Evolutionary conservation across 2,113 vertebrate species (phyloP).

Genomic region (Etheostoma cragini): DNA sequence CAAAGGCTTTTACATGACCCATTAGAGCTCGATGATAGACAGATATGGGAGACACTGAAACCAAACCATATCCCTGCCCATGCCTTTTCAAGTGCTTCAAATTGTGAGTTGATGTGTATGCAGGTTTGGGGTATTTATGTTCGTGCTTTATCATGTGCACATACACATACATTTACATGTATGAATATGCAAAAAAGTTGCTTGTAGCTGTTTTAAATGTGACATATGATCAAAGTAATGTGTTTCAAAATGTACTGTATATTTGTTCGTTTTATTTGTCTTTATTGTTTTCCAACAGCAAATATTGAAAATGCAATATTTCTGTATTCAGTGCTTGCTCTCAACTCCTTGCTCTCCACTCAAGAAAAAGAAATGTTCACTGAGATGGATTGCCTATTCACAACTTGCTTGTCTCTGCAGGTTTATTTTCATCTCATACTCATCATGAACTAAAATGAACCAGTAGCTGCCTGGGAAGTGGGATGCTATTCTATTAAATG

Average conservation of each 20-base stretch:
- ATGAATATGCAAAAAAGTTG: background rate
- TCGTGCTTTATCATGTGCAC: no score
- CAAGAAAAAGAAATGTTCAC: background rate
- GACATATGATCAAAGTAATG: background rate
- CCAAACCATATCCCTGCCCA: background rate
- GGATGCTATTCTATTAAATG: background rate
- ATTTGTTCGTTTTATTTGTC: background rate
- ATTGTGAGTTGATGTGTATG: background rate
- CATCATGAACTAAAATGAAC: conserved; percentile 9
- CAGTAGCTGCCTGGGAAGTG: background rate
- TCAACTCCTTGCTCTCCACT: background rate
- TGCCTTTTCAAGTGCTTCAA: conserved; percentile 2
- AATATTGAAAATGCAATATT: background rate
- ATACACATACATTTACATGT: no score
- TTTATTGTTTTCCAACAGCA: background rate
- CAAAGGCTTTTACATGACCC: conserved; percentile 71
- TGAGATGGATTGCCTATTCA: background rate
- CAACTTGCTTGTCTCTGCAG: background rate
- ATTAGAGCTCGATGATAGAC: conserved; percentile 63
- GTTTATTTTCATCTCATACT: conserved; percentile 20
- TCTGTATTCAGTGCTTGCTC: background rate
- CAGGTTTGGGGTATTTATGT: background rate
- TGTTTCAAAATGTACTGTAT: background rate
- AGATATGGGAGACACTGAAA: conserved; percentile 31
- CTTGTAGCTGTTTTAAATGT: background rate